Percentiles rank a stretch among this genome's conserved stretches.
These are phyloP conservation scores for Ceratina calcarata DNA, from an alignment of 1,140 invertebrate species.

Conservation along the genomic window DNA sequence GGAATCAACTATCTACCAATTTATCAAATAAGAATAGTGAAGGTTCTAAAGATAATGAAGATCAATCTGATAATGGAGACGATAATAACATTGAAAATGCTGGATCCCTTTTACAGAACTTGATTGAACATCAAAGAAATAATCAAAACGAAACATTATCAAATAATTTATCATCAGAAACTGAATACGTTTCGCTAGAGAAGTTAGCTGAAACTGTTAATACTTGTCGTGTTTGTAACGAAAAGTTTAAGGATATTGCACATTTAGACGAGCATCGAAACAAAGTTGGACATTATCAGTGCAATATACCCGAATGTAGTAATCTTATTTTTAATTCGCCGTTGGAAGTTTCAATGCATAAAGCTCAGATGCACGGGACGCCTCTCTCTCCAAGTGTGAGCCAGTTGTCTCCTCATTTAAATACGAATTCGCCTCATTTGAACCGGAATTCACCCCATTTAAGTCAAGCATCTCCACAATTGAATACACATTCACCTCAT, in stretches of 20 bases:
- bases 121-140: constrained; percentile 75
- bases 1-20: constrained; percentile 72
- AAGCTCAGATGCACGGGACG: constrained; percentile 73
- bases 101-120: constrained; percentile 72
- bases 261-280: constrained; percentile 77
- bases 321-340: constrained; percentile 71
- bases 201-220: constrained; percentile 77
- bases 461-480: constrained; percentile 59
- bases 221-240: constrained; percentile 78
- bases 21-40: constrained; percentile 45
- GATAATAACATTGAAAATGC: constrained; percentile 62
- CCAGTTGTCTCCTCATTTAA: constrained; percentile 65
- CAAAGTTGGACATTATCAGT: constrained; percentile 79
- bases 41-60: constrained; percentile 42
- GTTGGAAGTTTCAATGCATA: constrained; percentile 75
- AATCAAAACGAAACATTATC: constrained; percentile 71
- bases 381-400: constrained; percentile 69
- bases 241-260: constrained; percentile 77
- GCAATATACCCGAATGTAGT: constrained; percentile 77
- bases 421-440: constrained; percentile 66
- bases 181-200: constrained; percentile 79
- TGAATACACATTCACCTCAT: constrained; percentile 62
- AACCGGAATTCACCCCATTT: constrained; percentile 63
- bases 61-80: constrained; percentile 43
- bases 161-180: constrained; percentile 68